Percentiles rank a stretch among this genome's conserved stretches.
phyloP scores from a whole-genome alignment of 2,888 invertebrate genomes.

The Eudemis profundana region DNA sequence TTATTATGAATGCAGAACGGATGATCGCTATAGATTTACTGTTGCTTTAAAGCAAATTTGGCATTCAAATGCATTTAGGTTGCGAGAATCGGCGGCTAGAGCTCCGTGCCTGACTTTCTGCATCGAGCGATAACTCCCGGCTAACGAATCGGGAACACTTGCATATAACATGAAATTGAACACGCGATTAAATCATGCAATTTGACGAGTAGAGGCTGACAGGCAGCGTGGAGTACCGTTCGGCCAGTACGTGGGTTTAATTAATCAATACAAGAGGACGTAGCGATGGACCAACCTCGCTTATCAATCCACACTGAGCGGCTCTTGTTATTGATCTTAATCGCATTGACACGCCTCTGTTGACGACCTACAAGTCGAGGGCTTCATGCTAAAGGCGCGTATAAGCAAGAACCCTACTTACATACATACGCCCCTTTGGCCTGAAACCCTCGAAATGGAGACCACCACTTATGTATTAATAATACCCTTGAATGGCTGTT shows the following conservation, averaged over 20 bases:
- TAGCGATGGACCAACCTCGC: slow-evolving; percentile 19
- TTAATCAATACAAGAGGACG: slow-evolving; percentile 42
- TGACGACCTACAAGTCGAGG: not conserved
- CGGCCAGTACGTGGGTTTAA: slow-evolving; percentile 29
- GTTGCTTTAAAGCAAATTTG: slow-evolving; percentile 12
- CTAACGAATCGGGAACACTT: slow-evolving; percentile 28
- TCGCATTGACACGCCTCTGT: slow-evolving; percentile 38
- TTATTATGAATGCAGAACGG: not conserved
- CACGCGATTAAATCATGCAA: slow-evolving; percentile 40
- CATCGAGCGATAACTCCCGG: slow-evolving; percentile 12
- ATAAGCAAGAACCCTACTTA: no score
- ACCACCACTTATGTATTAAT: not conserved
- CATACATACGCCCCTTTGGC: no score
- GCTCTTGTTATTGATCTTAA: slow-evolving; percentile 41
- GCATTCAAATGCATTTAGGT: slow-evolving; percentile 17
- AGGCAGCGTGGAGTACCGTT: slow-evolving; percentile 30
- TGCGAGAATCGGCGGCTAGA: slow-evolving; percentile 5
- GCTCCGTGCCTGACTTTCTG: slow-evolving; percentile 16
- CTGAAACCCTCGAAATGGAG: no score
- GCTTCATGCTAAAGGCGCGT: no score
- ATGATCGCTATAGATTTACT: not conserved
- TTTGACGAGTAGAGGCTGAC: slow-evolving; percentile 38
- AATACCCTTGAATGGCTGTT: not conserved
- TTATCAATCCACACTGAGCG: slow-evolving; percentile 30
- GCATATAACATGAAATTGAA: slow-evolving; percentile 35